Evolutionary conservation across 2,113 vertebrate species (phyloP), one percentile per base, ranked within the genome.

Genomic region (Eclectus roratus): DNA sequence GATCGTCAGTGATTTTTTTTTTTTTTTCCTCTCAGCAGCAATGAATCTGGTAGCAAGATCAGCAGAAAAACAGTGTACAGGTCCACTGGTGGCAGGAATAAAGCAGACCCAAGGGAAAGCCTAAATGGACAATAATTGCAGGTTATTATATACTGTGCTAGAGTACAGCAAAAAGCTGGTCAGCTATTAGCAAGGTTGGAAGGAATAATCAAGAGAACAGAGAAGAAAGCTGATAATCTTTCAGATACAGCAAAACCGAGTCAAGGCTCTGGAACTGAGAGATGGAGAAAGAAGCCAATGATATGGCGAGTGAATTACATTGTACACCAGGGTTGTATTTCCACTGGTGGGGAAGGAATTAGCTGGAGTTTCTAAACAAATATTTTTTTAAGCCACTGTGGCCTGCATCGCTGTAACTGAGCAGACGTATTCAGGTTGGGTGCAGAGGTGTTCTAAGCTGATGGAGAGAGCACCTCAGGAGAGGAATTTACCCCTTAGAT

Each of bases 121-220:
- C 97, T 98, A 98, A 98, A 97, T 97, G 97, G 97, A 97, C 97
- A 98, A 98, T 98, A 98, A 98, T 98, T 98, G 97, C 97, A 97
- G 96, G 97, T 98, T 98, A 98, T 98, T 98, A 98, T 96, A 98
- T 96, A 97, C 91, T 96, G 37, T 90, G 97, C 97, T 97, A 91
- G 93, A 96, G 94, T 96, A 88, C 96, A 96, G 95, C 94, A 92
- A 91, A 98, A 97, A 98, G 91, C 93, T 96, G 95, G 97, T 97
- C 96, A 84, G 96, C 97, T 98, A 97, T 98, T 98, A 98, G 92
- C 92, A 97, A 97, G 92, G 96, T 93, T 97, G 93, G 96, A 94
- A 97, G 63, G 93, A 98, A 97, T 96, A 96, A 97, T 96, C 96
- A 97, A 84, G 96, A 97, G 74, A 85, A 96, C 91, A 89, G 96